A percentile compares a stretch with the other conserved stretches of the same genome.
These are phyloP conservation scores for Paramisgurnus dabryanus DNA, from an alignment of 2,113 vertebrate genomes.

Conservation along the genomic window DNA sequence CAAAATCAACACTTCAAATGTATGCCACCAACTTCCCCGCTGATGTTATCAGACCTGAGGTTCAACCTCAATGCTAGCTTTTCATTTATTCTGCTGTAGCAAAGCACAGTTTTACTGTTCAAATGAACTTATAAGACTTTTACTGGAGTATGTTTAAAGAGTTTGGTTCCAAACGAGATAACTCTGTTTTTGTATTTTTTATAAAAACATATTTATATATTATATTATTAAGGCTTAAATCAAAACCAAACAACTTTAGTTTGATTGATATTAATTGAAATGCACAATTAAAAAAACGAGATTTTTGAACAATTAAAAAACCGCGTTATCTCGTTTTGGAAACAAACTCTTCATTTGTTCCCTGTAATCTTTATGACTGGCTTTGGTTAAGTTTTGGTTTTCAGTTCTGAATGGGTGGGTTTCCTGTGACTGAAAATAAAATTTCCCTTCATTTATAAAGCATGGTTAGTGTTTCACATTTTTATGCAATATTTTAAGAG, in stretches of 20 bases:
- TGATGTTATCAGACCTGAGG: not conserved
- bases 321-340: too few relatives aligned
- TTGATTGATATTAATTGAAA: too few relatives aligned
- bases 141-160: constrained; percentile 20
- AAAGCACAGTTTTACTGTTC: constrained; percentile 38
- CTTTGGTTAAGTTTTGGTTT: constrained; percentile 44
- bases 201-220: too few relatives aligned
- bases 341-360: constrained; percentile 7
- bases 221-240: too few relatives aligned
- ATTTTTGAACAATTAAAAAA: too few relatives aligned
- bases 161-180: too few relatives aligned
- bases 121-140: constrained; percentile 14
- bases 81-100: constrained; percentile 32
- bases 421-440: constrained; percentile 54
- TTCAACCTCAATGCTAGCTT: constrained; percentile 9
- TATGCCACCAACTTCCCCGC: constrained; percentile 1
- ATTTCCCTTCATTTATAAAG: constrained; percentile 50
- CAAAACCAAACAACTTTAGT: too few relatives aligned
- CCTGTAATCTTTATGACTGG: constrained; percentile 39
- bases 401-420: constrained; percentile 45
- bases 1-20: constrained; percentile 22
- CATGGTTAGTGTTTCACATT: constrained; percentile 54
- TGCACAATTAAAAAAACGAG: too few relatives aligned
- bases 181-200: too few relatives aligned
- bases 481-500: constrained; percentile 46